Evolutionary conservation across 2,113 vertebrate genomes (phyloP).

Genomic region (Carassius auratus): DNA sequence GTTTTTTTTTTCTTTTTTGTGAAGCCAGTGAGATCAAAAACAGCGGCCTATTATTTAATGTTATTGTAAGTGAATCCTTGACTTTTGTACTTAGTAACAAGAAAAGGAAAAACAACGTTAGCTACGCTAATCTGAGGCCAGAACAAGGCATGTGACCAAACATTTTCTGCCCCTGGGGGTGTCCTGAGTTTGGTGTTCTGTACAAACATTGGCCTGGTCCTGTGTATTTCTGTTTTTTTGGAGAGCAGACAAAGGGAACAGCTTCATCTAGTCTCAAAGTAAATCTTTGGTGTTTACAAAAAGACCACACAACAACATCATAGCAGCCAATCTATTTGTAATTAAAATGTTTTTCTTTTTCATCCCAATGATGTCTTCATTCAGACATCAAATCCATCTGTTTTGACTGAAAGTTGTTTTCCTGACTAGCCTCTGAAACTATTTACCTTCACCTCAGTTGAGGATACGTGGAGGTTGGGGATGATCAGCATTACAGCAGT

Average conservation of each 20-base stretch:
- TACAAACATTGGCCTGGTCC: conserved; percentile 61
- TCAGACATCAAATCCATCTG: conserved; percentile 70
- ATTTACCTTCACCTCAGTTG: conserved; percentile 57
- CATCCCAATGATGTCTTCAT: conserved; percentile 61
- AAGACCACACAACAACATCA: conserved; percentile 79
- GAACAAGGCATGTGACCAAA: conserved; percentile 58
- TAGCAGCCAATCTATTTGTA: conserved; percentile 74
- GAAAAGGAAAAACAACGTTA: conserved; percentile 67
- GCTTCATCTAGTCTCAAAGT: conserved; percentile 71
- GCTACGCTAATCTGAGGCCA: conserved; percentile 63
- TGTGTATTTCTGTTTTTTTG: conserved; percentile 64
- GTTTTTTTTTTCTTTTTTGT: conserved; percentile 46
- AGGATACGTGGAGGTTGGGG: conserved; percentile 5
- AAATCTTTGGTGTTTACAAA: conserved; percentile 73
- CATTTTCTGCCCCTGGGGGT: conserved; percentile 53
- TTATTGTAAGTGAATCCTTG: conserved; percentile 72
- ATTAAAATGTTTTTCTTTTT: conserved; percentile 69
- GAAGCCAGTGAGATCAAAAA: conserved; percentile 62
- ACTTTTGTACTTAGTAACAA: conserved; percentile 73
- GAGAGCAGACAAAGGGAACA: conserved; percentile 71
- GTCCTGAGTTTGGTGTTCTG: conserved; percentile 58
- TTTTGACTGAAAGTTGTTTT: conserved; percentile 58
- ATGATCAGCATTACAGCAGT: not conserved
- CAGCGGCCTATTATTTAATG: conserved; percentile 62
- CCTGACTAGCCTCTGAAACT: conserved; percentile 58